Percentiles rank a stretch among this genome's conserved stretches.
Conservation (phyloP, 2,113 vertebrate species). For the Gobiocypris rarus region DNA sequence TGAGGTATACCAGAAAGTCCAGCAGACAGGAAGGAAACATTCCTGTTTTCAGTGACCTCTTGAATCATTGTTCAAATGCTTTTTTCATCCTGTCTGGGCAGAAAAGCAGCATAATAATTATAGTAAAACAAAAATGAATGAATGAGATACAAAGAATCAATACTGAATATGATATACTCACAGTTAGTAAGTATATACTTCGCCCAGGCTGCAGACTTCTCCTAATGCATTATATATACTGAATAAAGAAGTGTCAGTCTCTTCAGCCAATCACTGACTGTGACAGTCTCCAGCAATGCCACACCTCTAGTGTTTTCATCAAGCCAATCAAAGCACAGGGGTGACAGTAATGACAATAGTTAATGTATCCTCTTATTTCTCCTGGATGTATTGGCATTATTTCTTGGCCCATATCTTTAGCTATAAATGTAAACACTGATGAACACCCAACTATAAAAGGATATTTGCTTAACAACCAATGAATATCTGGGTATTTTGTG, state of each 20-base stretch:
- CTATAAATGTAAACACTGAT: background rate
- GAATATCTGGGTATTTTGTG: no score
- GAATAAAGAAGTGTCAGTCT: background rate
- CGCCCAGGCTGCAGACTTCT: background rate
- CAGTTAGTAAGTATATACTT: background rate
- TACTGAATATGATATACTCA: background rate
- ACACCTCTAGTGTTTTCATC: background rate
- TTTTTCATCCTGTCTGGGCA: background rate
- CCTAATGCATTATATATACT: background rate
- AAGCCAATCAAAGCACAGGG: background rate
- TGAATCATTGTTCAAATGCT: background rate
- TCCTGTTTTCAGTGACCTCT: slow-evolving; percentile 15
- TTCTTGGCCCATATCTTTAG: background rate
- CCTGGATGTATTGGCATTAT: background rate
- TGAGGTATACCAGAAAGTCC: slow-evolving; percentile 58
- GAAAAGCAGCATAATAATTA: background rate
- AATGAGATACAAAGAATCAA: no score
- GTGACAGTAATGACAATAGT: no score
- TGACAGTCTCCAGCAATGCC: background rate
- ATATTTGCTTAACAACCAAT: no score
- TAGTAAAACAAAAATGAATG: background rate
- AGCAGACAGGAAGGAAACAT: slow-evolving; percentile 52
- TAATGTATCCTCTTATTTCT: background rate
- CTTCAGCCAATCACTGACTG: background rate
- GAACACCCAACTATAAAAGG: background rate